phyloP scores from a whole-genome alignment of 2,888 invertebrate species.

The Loripinus fragilis region DNA sequence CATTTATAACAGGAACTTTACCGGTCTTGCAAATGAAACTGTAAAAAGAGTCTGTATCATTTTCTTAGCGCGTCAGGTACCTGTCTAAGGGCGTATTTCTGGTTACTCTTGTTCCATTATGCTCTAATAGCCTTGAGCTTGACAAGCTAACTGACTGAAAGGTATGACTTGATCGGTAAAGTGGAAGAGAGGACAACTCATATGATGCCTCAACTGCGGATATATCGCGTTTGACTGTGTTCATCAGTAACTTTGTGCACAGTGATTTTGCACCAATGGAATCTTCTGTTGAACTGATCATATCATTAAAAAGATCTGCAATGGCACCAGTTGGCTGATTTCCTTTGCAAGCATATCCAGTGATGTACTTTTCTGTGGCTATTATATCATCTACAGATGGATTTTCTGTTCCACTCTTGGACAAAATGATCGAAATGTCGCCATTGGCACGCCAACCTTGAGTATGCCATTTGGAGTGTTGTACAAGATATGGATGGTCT shows the following conservation, averaged over 20 bases:
- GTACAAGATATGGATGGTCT: constrained; percentile 57
- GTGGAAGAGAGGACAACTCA: constrained; percentile 47
- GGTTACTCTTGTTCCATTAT: not conserved
- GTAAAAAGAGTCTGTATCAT: not conserved
- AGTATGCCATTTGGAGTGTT: constrained; percentile 35
- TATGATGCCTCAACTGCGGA: constrained; percentile 59
- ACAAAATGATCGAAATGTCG: constrained; percentile 52
- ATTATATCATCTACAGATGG: constrained; percentile 32
- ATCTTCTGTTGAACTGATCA: constrained; percentile 26
- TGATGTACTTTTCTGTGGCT: constrained; percentile 44
- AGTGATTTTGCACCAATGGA: not conserved
- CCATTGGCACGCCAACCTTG: constrained; percentile 51
- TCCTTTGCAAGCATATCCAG: constrained; percentile 64
- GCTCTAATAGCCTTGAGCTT: not conserved
- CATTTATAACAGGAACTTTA: constrained; percentile 17
- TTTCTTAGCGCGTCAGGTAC: not conserved
- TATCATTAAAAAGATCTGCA: constrained; percentile 51
- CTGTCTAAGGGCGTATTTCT: not conserved
- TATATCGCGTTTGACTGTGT: constrained; percentile 60
- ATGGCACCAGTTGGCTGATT: constrained; percentile 58
- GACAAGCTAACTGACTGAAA: constrained; percentile 56
- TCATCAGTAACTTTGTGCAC: constrained; percentile 53
- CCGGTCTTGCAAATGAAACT: not conserved
- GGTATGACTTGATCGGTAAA: constrained; percentile 54
- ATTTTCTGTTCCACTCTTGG: constrained; percentile 48